A percentile compares a stretch with the other conserved stretches of the same genome.
Evolutionary conservation across 35 echinoderm and acorn worm genomes (phyloP).

Genomic region (Ophiothrix spiculata): DNA sequence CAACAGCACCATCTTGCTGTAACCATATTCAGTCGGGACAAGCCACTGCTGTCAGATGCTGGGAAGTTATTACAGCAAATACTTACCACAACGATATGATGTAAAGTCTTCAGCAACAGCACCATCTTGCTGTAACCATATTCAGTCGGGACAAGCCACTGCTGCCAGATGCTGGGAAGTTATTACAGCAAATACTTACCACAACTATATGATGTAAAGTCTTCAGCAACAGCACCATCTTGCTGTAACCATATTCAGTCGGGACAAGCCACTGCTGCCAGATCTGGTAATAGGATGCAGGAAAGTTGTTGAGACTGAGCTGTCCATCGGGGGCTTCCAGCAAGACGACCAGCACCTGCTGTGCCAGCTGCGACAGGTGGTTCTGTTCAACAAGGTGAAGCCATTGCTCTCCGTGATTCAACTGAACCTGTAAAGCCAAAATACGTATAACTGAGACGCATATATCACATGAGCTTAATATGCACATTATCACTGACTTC

Average conservation of each 20-base stretch:
- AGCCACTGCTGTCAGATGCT: too few species aligned
- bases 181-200: too few species aligned
- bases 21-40: too few species aligned
- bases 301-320: conserved; percentile 38
- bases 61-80: too few species aligned
- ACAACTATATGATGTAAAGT: conserved; percentile 73
- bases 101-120: too few species aligned
- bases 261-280: conserved; percentile 43
- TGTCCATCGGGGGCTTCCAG: conserved; percentile 57
- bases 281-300: conserved; percentile 24
- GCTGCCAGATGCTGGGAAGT: background rate
- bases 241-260: conserved; percentile 90
- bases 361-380: conserved; percentile 75
- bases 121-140: background rate
- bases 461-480: too few species aligned
- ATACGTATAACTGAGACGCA: too few species aligned
- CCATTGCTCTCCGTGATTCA: conserved; percentile 34
- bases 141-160: background rate
- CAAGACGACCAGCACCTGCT: conserved; percentile 77
- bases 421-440: conserved; percentile 51
- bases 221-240: conserved; percentile 61
- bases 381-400: conserved; percentile 68
- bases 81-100: too few species aligned
- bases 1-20: too few species aligned
- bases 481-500: too few species aligned